A percentile compares a stretch with the other conserved stretches of the same genome.
Evolutionary conservation across 2,888 invertebrate species (phyloP).

Genomic region (Platerodrilus igneus): DNA sequence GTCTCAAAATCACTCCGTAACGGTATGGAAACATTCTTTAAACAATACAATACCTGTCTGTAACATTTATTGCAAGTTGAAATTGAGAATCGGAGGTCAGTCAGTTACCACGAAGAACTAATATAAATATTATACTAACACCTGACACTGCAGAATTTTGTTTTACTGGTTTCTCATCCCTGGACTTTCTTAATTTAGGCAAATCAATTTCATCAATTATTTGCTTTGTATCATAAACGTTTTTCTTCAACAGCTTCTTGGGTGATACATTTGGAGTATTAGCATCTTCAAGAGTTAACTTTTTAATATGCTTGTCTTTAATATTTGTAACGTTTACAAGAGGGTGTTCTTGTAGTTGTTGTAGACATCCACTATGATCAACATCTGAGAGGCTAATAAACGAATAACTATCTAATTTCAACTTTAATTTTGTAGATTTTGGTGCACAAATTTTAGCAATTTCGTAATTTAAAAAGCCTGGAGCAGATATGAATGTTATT

Average conservation of each 20-base stretch:
- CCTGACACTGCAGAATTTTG: no score
- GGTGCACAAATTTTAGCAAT: slow-evolving; percentile 32
- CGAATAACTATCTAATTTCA: slow-evolving; percentile 35
- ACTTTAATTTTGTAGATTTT: slow-evolving; percentile 25
- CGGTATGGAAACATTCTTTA: no score
- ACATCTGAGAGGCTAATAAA: slow-evolving; percentile 31
- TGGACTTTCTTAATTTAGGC: no score
- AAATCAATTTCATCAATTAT: neutral
- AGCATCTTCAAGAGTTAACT: slow-evolving; percentile 9
- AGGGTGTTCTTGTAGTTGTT: no score
- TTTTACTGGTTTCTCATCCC: no score
- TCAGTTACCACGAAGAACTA: no score
- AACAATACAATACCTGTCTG: no score
- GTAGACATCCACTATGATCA: slow-evolving; percentile 13
- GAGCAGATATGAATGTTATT: slow-evolving; percentile 50
- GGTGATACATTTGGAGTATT: slow-evolving; percentile 23
- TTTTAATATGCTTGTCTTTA: slow-evolving; percentile 1
- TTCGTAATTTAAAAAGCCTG: slow-evolving; percentile 50
- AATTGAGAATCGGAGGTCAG: no score
- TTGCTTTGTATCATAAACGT: neutral
- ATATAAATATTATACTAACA: no score
- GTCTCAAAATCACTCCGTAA: no score
- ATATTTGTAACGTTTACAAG: slow-evolving; percentile 2
- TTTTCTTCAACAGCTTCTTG: slow-evolving; percentile 2
- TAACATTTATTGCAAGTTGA: no score